Evolutionary conservation across 2,797 vertebrate species (phyloP).

Genomic region (Prunella strophiata): DNA sequence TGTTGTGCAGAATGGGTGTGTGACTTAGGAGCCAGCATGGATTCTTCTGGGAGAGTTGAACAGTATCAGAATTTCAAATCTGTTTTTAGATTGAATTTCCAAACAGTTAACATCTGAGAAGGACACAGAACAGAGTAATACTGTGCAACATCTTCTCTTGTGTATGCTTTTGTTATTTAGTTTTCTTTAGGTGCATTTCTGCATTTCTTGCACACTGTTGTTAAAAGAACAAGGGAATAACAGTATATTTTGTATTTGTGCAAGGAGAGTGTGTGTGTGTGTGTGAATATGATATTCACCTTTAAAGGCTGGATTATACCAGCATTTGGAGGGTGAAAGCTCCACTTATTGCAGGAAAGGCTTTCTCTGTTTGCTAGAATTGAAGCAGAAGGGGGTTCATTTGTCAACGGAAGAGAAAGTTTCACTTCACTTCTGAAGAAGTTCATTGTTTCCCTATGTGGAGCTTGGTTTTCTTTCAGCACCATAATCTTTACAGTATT

Average conservation of each 20-base stretch:
- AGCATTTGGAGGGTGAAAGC: fast-evolving
- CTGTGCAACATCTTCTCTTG: background rate
- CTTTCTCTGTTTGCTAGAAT: background rate
- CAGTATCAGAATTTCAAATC: background rate
- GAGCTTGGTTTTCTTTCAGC: background rate
- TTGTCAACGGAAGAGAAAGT: background rate
- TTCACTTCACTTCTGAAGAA: background rate
- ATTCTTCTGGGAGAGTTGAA: background rate
- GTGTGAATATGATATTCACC: background rate
- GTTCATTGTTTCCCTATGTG: background rate
- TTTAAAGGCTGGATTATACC: background rate
- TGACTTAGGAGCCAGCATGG: background rate
- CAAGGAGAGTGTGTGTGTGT: background rate
- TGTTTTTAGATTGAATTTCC: background rate
- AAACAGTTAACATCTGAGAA: background rate
- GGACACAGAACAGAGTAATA: background rate
- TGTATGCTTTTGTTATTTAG: background rate
- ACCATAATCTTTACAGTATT: background rate
- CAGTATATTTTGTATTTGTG: background rate
- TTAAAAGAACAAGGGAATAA: background rate
- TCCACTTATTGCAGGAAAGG: background rate
- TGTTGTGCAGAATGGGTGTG: background rate
- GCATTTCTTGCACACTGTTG: background rate
- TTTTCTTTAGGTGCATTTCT: background rate
- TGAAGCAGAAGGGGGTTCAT: background rate